Evolutionary conservation across 2,113 vertebrate species (phyloP).

Genomic region (Cygnus atratus): DNA sequence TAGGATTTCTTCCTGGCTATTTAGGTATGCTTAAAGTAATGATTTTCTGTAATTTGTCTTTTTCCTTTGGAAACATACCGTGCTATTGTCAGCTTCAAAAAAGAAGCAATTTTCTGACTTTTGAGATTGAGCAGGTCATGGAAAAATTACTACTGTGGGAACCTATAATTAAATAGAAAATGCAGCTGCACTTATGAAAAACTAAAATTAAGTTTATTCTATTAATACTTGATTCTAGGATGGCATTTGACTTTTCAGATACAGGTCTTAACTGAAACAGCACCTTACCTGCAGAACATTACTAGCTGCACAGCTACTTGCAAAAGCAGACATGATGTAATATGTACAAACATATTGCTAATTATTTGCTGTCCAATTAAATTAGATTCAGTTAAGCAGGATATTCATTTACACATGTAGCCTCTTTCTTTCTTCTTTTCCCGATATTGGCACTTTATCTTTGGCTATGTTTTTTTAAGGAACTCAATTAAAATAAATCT

Average conservation of each 20-base stretch:
- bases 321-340: neutral
- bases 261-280: slow-evolving; percentile 26
- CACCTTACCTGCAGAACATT: neutral
- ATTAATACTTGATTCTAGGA: slow-evolving; percentile 79
- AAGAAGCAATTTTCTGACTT: slow-evolving; percentile 88
- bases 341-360: neutral
- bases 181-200: slow-evolving; percentile 80
- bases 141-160: slow-evolving; percentile 82
- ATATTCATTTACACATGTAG: neutral
- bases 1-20: slow-evolving; percentile 75
- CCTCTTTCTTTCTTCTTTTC: neutral
- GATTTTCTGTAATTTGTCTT: slow-evolving; percentile 83
- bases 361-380: slow-evolving; percentile 6
- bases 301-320: neutral
- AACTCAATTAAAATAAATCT: neutral
- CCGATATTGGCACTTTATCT: neutral
- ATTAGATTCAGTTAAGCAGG: neutral
- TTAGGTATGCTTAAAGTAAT: slow-evolving; percentile 83
- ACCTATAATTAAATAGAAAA: slow-evolving; percentile 84
- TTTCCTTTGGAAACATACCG: slow-evolving; percentile 82
- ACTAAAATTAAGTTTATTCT: slow-evolving; percentile 83
- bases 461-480: neutral
- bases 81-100: slow-evolving; percentile 87
- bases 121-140: slow-evolving; percentile 82
- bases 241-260: slow-evolving; percentile 56